Conservation (phyloP, 2,888 invertebrate genomes). For the Opisthograptis luteolata region DNA sequence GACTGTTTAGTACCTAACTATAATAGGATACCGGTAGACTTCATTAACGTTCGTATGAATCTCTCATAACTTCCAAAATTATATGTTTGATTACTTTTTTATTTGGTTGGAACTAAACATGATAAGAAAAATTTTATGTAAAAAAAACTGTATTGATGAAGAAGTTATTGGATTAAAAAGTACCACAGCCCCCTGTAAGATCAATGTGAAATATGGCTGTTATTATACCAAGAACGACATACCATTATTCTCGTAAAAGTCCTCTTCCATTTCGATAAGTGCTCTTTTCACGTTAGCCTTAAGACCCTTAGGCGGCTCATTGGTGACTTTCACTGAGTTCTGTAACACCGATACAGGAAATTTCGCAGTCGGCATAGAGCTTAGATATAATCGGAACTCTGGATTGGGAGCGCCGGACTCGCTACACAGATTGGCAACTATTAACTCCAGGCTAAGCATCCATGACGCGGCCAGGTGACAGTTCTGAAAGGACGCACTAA, state of each 20-base stretch:
- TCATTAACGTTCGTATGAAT: too few species aligned
- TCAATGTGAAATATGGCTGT: too few species aligned
- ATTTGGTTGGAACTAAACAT: too few species aligned
- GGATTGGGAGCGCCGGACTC: constrained; percentile 86
- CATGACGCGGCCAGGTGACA: constrained; percentile 97
- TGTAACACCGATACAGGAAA: constrained; percentile 97
- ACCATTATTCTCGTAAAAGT: constrained; percentile 93
- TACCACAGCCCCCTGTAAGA: too few species aligned
- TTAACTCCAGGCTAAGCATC: constrained; percentile 93
- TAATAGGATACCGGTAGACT: too few species aligned
- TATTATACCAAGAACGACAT: not conserved
- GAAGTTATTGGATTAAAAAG: too few species aligned
- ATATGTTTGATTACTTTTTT: too few species aligned
- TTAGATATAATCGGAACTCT: constrained; percentile 93
- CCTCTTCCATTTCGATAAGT: constrained; percentile 89
- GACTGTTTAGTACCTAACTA: too few species aligned
- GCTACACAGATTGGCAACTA: constrained; percentile 89
- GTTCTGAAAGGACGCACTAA: too few species aligned
- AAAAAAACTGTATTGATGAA: too few species aligned
- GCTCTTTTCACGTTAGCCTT: constrained; percentile 95
- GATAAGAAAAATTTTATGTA: too few species aligned
- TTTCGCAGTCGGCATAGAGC: constrained; percentile 93
- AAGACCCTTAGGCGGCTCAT: constrained; percentile 96
- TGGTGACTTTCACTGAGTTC: constrained; percentile 97
- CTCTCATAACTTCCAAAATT: too few species aligned